Base-by-base conservation (phyloP, 2,797 vertebrate genomes). In the Neopelma chrysocephalum region DNA sequence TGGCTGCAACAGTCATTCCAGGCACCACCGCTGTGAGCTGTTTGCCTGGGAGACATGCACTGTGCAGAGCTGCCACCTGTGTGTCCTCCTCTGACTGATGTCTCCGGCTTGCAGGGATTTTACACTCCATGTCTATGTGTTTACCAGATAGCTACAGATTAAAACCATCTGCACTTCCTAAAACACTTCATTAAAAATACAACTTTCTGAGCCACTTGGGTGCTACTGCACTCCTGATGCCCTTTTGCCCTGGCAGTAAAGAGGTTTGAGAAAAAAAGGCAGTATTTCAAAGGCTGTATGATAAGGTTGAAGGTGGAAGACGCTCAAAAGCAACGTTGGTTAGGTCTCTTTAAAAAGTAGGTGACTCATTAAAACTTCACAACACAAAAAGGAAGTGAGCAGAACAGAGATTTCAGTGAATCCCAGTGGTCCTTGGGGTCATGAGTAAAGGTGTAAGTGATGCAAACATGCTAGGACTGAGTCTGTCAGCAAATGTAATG, bases 21-120 rank as follows among this genome's bases (percentile, higher is more conserved):
- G 53, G 40, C 31, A 54, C 12, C 10, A 51, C 60, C 1, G 0
- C 0, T 4, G 38, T 54, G 53, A 85, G 18, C 29, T 43, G 2
- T 42, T 65, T 47, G 15, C 27, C 87, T 66, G 47, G 22, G 43
- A 86, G 36, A 60, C 11, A 25, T 42, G 12, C 9, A 6, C 27
- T 31, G 22, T 20, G 62, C 16, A 11, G 25, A 27, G n/a, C 3
- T 3, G 3, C 14, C 14, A 0, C 10, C 77, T 29, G 3, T 31
- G 25, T 79, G 42, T 25, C 64, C 26, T 86, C 19, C 32, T 65
- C 54, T 12, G 16, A 48, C 36, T 23, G 36, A 23, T 17, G 9
- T 57, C 51, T 76, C 22, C 9, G 4, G 5, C 25, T 87, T 65
- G 34, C 16, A n/a, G 36, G 18, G 16, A 19, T 82, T 79, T 92